Conservation (phyloP, 2,888 invertebrate genomes). For the Therioaphis trifolii region DNA sequence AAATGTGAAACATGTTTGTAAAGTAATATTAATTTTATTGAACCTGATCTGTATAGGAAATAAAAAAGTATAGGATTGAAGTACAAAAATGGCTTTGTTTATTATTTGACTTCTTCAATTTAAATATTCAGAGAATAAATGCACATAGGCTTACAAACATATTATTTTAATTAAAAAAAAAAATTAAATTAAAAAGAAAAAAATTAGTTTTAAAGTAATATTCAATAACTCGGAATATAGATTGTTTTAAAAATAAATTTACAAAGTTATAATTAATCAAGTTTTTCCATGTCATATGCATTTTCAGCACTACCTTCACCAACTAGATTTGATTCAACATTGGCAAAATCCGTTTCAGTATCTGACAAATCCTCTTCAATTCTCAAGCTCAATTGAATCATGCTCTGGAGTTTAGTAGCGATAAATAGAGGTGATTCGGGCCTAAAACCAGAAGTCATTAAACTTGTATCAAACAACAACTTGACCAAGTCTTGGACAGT, state of each 20-base stretch:
- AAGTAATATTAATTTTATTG: no score
- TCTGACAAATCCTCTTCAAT: constrained; percentile 94
- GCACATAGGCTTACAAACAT: background rate
- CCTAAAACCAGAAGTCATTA: constrained; percentile 95
- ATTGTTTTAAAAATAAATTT: constrained; percentile 26
- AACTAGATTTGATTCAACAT: constrained; percentile 76
- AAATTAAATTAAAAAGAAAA: constrained; percentile 54
- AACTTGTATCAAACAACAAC: constrained; percentile 93
- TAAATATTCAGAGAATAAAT: constrained; percentile 28
- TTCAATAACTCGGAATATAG: constrained; percentile 50
- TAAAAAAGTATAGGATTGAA: no score
- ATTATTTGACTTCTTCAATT: constrained; percentile 6
- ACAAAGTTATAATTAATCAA: constrained; percentile 79
- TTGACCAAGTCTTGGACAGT: constrained; percentile 97
- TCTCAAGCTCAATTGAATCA: constrained; percentile 98
- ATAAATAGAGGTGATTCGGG: constrained; percentile 96
- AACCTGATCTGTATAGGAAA: no score
- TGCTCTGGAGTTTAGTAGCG: constrained; percentile 94
- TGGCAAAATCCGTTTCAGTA: constrained; percentile 77
- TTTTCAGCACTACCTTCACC: constrained; percentile 91
- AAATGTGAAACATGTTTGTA: no score
- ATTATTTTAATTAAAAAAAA: background rate
- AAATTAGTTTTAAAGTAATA: constrained; percentile 61
- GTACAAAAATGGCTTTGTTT: constrained; percentile 49
- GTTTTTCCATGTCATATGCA: constrained; percentile 98